Percentiles rank a stretch among this genome's conserved stretches.
Conservation (phyloP, 2,113 vertebrate genomes). For the Cephalopterus ornatus region DNA sequence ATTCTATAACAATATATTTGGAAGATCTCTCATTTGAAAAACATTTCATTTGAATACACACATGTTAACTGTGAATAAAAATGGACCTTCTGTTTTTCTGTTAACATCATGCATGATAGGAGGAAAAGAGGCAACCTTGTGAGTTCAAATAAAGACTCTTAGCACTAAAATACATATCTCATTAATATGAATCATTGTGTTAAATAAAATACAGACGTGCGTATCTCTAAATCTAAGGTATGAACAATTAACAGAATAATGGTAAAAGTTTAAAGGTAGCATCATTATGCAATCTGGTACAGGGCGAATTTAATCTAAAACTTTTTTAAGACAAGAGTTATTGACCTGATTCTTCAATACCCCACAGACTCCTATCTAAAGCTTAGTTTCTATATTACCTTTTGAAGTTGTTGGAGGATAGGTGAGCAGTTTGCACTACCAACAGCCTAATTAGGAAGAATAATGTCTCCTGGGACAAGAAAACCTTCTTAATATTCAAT, state of each 20-base stretch:
- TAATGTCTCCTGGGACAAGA: slow-evolving; percentile 17
- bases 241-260: not conserved
- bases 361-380: slow-evolving; percentile 46
- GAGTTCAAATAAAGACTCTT: not conserved
- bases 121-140: not conserved
- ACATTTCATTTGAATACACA: not conserved
- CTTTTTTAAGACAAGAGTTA: slow-evolving; percentile 45
- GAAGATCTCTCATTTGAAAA: not conserved
- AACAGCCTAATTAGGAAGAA: slow-evolving; percentile 66
- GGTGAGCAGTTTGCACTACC: slow-evolving; percentile 47
- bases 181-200: not conserved
- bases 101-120: not conserved
- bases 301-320: slow-evolving; percentile 18
- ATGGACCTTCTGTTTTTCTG: not conserved
- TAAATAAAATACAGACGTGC: not conserved
- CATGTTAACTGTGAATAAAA: not conserved
- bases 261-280: not conserved
- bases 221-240: not conserved
- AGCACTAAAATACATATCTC: not conserved
- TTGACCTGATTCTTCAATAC: slow-evolving; percentile 69
- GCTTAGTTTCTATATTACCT: slow-evolving; percentile 29
- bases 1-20: not conserved
- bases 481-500: slow-evolving; percentile 54
- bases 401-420: slow-evolving; percentile 68
- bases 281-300: not conserved